These are phyloP conservation scores for Lepisosteus osseus DNA, from an alignment of 2,113 vertebrate genomes.

Conservation along the genomic window DNA sequence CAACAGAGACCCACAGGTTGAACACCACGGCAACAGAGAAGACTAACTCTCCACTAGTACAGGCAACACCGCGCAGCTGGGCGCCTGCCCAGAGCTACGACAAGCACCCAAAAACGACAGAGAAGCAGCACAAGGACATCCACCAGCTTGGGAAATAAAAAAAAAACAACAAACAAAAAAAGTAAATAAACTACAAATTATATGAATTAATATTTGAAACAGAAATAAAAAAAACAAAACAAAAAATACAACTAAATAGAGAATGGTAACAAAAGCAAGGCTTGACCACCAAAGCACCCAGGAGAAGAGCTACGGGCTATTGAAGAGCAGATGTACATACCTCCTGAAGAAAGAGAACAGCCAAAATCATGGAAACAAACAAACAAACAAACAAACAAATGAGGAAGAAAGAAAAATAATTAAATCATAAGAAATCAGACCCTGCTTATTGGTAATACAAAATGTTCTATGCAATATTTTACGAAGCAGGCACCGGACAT, in stretches of 20 bases:
- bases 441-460: slow-evolving; percentile 51
- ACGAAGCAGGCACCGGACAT: slow-evolving; percentile 25
- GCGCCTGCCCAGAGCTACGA: slow-evolving; percentile 20
- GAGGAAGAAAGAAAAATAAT: slow-evolving; percentile 93
- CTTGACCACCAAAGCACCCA: slow-evolving; percentile 74
- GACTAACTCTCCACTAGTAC: slow-evolving; percentile 45
- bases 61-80: slow-evolving; percentile 38
- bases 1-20: slow-evolving; percentile 41
- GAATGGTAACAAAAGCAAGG: slow-evolving; percentile 58
- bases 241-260: slow-evolving; percentile 25
- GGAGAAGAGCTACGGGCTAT: slow-evolving; percentile 70
- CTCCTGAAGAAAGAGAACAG: slow-evolving; percentile 98
- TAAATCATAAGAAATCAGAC: slow-evolving; percentile 80
- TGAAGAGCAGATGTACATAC: slow-evolving; percentile 85
- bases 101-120: slow-evolving; percentile 41
- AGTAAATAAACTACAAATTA: slow-evolving; percentile 50
- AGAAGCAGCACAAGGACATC: slow-evolving; percentile 44
- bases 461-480: slow-evolving; percentile 51
- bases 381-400: slow-evolving; percentile 77
- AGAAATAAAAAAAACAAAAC: slow-evolving; percentile 28
- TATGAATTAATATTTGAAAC: slow-evolving; percentile 12
- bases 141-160: slow-evolving; percentile 50
- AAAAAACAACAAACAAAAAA: slow-evolving; percentile 39
- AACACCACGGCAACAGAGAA: slow-evolving; percentile 56
- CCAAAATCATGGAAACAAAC: slow-evolving; percentile 92